Conservation (phyloP, 1,140 invertebrate genomes). For the Cyclargus thomasi region DNA sequence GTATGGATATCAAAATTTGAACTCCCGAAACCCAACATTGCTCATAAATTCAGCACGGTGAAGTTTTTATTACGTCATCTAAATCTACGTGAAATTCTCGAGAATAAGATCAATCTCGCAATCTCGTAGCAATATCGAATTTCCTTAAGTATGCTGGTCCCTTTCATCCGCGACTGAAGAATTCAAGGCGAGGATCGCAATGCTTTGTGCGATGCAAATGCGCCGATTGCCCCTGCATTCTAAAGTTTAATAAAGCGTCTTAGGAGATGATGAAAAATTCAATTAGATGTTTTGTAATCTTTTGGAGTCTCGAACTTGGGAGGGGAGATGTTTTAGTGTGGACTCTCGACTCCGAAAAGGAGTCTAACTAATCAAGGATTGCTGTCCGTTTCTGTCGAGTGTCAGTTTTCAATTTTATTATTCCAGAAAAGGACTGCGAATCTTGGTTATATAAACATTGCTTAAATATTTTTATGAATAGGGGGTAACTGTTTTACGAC, state of each 20-base stretch:
- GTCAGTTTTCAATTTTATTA: too few relatives aligned
- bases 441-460: too few relatives aligned
- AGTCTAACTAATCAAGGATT: too few relatives aligned
- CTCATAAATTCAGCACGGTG: too few relatives aligned
- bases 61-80: neutral
- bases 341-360: neutral
- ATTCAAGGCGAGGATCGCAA: slow-evolving; percentile 27
- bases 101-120: neutral
- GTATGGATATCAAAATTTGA: too few relatives aligned
- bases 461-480: too few relatives aligned
- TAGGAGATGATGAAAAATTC: slow-evolving; percentile 27
- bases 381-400: too few relatives aligned
- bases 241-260: slow-evolving; percentile 32
- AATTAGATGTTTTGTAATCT: slow-evolving; percentile 30
- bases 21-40: too few relatives aligned
- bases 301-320: neutral
- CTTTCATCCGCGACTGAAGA: slow-evolving; percentile 29
- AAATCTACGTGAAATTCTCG: neutral
- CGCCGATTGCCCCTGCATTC: slow-evolving; percentile 33
- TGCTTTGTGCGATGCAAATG: slow-evolving; percentile 34
- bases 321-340: neutral
- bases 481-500: too few relatives aligned
- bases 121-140: slow-evolving; percentile 13
- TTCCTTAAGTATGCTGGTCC: slow-evolving; percentile 14
- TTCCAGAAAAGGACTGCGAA: too few relatives aligned